Evolutionary conservation across 2,797 vertebrate species (phyloP), one percentile per base, ranked within the genome.

Genomic region (Paratrypauchen microcephalus): DNA sequence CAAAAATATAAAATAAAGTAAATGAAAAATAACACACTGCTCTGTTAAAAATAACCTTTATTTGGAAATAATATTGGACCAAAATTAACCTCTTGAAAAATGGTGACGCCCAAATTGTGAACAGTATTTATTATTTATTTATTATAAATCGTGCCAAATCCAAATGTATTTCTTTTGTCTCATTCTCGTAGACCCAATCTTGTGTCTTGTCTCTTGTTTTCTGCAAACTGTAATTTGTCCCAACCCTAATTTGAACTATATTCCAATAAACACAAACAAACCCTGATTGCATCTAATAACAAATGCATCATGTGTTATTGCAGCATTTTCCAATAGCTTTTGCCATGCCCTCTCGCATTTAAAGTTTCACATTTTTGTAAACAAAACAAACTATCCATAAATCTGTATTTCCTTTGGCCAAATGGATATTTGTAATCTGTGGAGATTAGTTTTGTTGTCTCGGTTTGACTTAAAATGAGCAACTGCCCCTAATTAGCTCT

Each of bases 261-360:
- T 55, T 55, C 21, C 21, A 55, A 55, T 23, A 55, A 21, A 55
- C n/a, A 54, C 21, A 21, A 54, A 2, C n/a, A 50, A 18, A 50
- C 16, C 41, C n/a, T 54, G 52, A 21, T 23, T 23, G n/a, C 18
- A 45, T 45, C 41, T 45, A 45, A 45, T 16, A 45, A 45, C 41
- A 45, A 15, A 15, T 56, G 54, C 13, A 56, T 24, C 54, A 23
- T 56, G 21, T 24, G 54, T 23, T 56, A 56, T 24, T 26, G 54
- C 23, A 13, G 12, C 5, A 8, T 58, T 16, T 58, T 58, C 16
- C 56, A 58, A 8, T 16, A 11, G 56, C 32, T 36, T 36, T 36
- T 36, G 32, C 32, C 68, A 21, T 18, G 59, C 18, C n/a, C 75
- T 88, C 86, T 90, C 81, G 75, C 85, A 82, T 77, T 76, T 76